Evolutionary conservation across 2,888 invertebrate genomes (phyloP).

Genomic region (Chorisops tibialis): DNA sequence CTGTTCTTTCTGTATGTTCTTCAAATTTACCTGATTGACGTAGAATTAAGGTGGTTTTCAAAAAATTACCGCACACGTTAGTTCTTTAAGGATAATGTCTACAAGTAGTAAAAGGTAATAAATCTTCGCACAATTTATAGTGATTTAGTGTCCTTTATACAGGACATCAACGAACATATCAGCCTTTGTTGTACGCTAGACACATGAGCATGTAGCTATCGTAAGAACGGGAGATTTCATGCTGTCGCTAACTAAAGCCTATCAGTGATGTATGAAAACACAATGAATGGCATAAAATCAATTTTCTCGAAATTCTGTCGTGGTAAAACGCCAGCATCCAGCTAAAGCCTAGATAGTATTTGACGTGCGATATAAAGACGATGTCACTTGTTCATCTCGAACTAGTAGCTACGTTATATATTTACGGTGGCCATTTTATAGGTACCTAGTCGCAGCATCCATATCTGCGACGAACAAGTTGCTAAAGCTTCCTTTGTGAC

Average conservation of each 20-base stretch:
- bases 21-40: no score
- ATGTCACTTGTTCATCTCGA: constrained; percentile 19
- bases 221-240: neutral
- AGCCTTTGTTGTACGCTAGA: no score
- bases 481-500: neutral
- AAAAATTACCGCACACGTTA: neutral
- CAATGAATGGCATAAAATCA: constrained; percentile 29
- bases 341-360: neutral
- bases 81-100: neutral
- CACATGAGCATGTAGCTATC: neutral
- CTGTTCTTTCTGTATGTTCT: no score
- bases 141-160: neutral
- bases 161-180: neutral
- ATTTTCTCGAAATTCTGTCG: constrained; percentile 23
- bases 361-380: constrained; percentile 2
- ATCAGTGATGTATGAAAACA: neutral
- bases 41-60: neutral
- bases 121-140: no score
- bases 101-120: no score
- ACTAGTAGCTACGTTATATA: neutral
- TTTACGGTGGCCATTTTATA: neutral
- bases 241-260: neutral
- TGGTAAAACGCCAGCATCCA: neutral
- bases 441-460: neutral
- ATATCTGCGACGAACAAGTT: neutral